Evolutionary conservation across 92 coral and sea anemone genomes (phyloP), one percentile per base, ranked within the genome.

Genomic region (Phenganax subtilis): DNA sequence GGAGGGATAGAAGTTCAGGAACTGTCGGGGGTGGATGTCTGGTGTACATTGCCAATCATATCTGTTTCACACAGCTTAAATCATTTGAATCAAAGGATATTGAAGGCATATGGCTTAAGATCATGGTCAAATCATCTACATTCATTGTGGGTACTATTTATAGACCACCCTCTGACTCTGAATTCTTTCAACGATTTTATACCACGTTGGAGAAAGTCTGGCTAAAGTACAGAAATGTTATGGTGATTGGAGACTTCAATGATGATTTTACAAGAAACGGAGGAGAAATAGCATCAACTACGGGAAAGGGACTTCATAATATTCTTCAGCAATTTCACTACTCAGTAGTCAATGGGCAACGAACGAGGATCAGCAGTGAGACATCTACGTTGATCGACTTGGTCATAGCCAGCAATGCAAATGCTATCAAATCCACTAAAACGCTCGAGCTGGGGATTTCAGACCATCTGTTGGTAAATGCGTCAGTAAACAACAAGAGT

Each of bases 91-190:
- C 56, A 28, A 27, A 6, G 0, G 75, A 71, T 3, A 60, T 85
- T 16, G 87, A 78, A 68, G 84, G 87, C 56, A 77, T 85, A 0
- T 85, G 84, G 79, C 47, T 85, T 12, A 85, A 81, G 63, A 64
- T 85, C 75, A 25, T 16, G n/a, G 15, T 64, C 14, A 61, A 71
- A 27, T 30, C 65, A 4, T 44, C 77, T 8, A 20, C 65, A 9
- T 28, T 86, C 9, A 54, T 64, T 4, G 14, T 81, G 20, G 88
- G 85, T 12, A 68, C 37, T 17, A 59, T 86, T 25, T 86, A 86
- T 51, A 63, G 77, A 80, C 58, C 88, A 8, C 85, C 82, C 31
- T 8, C 14, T 60, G 77, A 80, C 56, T 11, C 7, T 6, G 82
- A 54, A 4, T 73, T 86, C 70, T 75, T 81, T 54, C 7, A 7